Percentiles rank a stretch among this genome's conserved stretches.
Evolutionary conservation across 2,113 vertebrate species (phyloP).

Genomic region (Tiliqua scincoides): DNA sequence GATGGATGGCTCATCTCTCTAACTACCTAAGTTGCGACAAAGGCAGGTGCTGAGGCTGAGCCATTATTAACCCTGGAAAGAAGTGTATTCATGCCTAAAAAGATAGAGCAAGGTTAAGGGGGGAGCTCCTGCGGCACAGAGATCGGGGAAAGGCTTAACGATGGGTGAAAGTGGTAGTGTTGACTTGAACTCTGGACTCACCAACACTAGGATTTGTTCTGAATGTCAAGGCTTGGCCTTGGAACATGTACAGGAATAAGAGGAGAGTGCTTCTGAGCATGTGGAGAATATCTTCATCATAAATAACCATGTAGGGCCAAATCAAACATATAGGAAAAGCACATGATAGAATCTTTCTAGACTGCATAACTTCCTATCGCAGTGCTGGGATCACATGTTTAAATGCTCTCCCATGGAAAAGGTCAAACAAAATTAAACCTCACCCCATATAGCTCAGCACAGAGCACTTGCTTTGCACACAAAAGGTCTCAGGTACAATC

Average conservation of each 20-base stretch:
- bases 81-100: neutral
- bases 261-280: neutral
- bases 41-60: neutral
- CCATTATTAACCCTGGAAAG: neutral
- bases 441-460: no score
- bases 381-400: neutral
- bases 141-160: neutral
- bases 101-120: neutral
- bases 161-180: neutral
- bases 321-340: neutral
- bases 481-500: no score
- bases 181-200: neutral
- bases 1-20: constrained; percentile 14
- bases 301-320: neutral
- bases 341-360: no score
- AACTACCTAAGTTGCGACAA: neutral
- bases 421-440: no score
- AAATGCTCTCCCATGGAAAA: neutral
- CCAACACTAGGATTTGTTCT: neutral
- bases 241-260: neutral
- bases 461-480: no score
- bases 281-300: neutral
- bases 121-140: neutral
- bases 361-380: neutral
- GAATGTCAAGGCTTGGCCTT: no score